Base-by-base conservation (phyloP, 2,113 vertebrate species). In the Rostratula benghalensis region DNA sequence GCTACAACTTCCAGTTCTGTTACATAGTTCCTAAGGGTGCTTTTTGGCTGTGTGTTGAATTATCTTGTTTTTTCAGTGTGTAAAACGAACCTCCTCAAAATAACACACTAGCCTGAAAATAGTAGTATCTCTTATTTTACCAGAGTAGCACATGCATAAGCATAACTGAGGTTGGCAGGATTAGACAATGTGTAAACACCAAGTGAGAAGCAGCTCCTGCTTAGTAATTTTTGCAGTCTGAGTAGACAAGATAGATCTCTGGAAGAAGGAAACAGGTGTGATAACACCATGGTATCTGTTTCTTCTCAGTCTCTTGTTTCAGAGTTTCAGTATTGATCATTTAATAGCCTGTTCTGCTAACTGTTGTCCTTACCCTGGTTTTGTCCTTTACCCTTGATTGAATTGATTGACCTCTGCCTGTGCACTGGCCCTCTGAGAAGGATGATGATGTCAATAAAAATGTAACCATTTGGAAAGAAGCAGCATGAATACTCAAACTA, bases 21-120 rank as follows among this genome's bases (percentile, higher is more conserved):
- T 80, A 21, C 23, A 21, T 76, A 35, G 25, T 94, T 74, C 51
- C 67, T 81, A 46, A 74, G 71, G 37, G 16, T 70, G 60, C 21
- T 83, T 90, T 76, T 83, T 17, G 25, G 33, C 90, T 88, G 68
- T 71, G 56, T 85, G 57, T 82, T 84, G 83, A 87, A 95, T n/a
- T 87, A 46, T 22, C 59, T 54, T 91, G 31, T 82, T 84, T 93
- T 65, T 65, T 94, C 71, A 59, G 39, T 81, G 54, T 75, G 54
- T 93, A 94, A 94, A 92, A 88, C 23, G 64, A 90, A 90, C 64
- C 63, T 90, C 54, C 78, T 95, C 82, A 77, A 86, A 96, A 92
- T 94, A 95, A 86, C 87, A 67, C 18, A 6, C 71, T 79, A 43
- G 45, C 50, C 85, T 90, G 92, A 96, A 96, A 96, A 93, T 89